Base-by-base conservation (phyloP, 2,888 invertebrate species). In the Brassicogethes aeneus region DNA sequence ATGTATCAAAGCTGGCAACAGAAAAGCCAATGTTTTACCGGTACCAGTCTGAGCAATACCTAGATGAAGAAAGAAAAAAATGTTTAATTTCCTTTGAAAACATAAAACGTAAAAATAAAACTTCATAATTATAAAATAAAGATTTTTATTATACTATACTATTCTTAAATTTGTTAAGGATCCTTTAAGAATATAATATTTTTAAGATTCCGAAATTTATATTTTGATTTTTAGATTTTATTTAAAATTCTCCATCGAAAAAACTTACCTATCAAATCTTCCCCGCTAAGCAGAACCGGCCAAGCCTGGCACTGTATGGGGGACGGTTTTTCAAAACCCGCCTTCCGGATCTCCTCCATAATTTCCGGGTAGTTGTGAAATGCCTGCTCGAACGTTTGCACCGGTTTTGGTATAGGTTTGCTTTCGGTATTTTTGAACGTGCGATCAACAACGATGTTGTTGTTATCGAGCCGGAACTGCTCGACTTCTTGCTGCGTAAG, bases 11-110 rank as follows among this genome's bases (percentile, higher is more conserved):
- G 92, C 95, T 5, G 96, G 96, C 39, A 96, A 64, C 1, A 95
- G 70, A 60, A 94, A 96, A 0, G 94, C 96, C 41, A 97, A 71
- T 0, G 97, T 97, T 71, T 97, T 97, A 49, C 77, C 79, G 13
- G 90, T 90, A 41, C 91, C 91, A 3, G 92, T 92, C 70, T 94
- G 95, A 1, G 96, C 96, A 50, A 97, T 95, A 5, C 96, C n/a
- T n/a, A n/a, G n/a, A n/a, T n/a, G n/a, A n/a, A n/a, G n/a, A n/a
- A n/a, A n/a, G n/a, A n/a, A n/a, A n/a, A n/a, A n/a, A n/a, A n/a
- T n/a, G n/a, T n/a, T n/a, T n/a, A n/a, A n/a, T n/a, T n/a, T n/a
- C n/a, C n/a, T n/a, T n/a, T n/a, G n/a, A n/a, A n/a, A n/a, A n/a
- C n/a, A n/a, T n/a, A n/a, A n/a, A n/a, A n/a, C n/a, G n/a, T n/a